Evolutionary conservation across 1,140 invertebrate genomes (phyloP).

Genomic region (silkworm (Bombyx mori)): DNA sequence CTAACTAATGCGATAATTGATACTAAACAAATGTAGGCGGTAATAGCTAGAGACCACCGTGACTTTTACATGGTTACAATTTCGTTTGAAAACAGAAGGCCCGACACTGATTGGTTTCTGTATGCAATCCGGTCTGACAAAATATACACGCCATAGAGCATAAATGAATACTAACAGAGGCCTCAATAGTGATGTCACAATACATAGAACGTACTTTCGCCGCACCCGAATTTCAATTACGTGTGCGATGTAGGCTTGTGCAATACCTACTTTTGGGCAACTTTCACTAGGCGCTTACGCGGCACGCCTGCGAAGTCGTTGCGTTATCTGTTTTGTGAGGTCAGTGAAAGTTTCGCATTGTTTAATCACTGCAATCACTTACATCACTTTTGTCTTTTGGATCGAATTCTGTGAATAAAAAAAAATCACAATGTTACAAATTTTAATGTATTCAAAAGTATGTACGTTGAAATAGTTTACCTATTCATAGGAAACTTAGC

Average conservation of each 20-base stretch:
- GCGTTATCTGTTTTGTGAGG: slow-evolving; percentile 46
- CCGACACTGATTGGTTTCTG: neutral
- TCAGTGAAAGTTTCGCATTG: slow-evolving; percentile 61
- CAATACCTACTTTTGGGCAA: slow-evolving; percentile 64
- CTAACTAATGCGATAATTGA: too few relatives aligned
- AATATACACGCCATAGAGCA: too few relatives aligned
- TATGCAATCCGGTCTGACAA: too few relatives aligned
- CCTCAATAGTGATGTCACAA: slow-evolving; percentile 17
- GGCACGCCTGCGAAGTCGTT: slow-evolving; percentile 59
- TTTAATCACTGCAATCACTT: slow-evolving; percentile 28
- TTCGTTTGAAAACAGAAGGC: too few relatives aligned
- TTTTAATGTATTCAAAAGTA: too few relatives aligned
- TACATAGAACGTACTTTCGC: slow-evolving; percentile 48
- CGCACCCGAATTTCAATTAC: slow-evolving; percentile 63
- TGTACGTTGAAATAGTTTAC: slow-evolving; percentile 10
- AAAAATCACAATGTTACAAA: too few relatives aligned
- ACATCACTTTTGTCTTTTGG: too few relatives aligned
- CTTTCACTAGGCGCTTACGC: slow-evolving; percentile 64
- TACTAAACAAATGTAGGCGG: too few relatives aligned
- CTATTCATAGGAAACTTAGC: slow-evolving; percentile 42
- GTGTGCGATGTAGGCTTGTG: slow-evolving; percentile 51
- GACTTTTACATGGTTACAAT: too few relatives aligned
- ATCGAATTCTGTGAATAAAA: too few relatives aligned
- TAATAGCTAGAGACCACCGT: too few relatives aligned
- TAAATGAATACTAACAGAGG: neutral